Evolutionary conservation across 2,113 vertebrate genomes (phyloP), one percentile per base, ranked within the genome.

Genomic region (Mesitornis unicolor): DNA sequence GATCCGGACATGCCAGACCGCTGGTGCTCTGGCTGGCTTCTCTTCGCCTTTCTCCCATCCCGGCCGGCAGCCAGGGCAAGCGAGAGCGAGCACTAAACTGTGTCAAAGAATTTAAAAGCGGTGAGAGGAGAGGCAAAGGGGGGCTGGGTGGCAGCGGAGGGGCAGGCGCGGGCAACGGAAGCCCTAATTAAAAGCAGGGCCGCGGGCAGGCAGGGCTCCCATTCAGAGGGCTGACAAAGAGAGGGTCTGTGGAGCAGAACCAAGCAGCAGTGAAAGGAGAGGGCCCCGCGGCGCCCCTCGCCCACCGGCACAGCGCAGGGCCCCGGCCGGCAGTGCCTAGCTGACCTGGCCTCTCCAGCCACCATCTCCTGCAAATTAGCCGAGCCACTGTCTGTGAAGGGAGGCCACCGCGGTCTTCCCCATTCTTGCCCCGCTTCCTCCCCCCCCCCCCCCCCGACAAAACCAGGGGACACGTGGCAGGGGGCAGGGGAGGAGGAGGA

Each of bases 181-280:
- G 97, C 98, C 95, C 98, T 98, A 98, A 99, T 99, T 99, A 99
- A 98, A 98, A 97, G 98, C 95, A 95, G 92, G 97, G 94, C 97
- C 96, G 96, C 95, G 76, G 96, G 96, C 97, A 95, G 98, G 98
- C 96, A 98, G 98, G 98, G 98, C 98, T 95, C 85, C 97, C 97
- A 98, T 99, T 99, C 98, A 98, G 51, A 73, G 14, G 77, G 80
- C 76, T 93, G 95, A 98, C 98, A 99, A 99, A 98, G 96, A 97
- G 89, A 97, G 45, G 91, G 94, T 97, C 98, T 95, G 73, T 98
- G 97, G 97, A 98, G 98, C 98, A 98, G 98, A 98, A 98, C 98
- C 94, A 14, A 94, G 64, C 92, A 90, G 97, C 96, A 93, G 94
- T 98, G 98, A 98, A 98, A 98, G 96, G 84, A 95, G 95, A 79